Conservation (phyloP, 2,113 vertebrate genomes). For the Upupa epops region DNA sequence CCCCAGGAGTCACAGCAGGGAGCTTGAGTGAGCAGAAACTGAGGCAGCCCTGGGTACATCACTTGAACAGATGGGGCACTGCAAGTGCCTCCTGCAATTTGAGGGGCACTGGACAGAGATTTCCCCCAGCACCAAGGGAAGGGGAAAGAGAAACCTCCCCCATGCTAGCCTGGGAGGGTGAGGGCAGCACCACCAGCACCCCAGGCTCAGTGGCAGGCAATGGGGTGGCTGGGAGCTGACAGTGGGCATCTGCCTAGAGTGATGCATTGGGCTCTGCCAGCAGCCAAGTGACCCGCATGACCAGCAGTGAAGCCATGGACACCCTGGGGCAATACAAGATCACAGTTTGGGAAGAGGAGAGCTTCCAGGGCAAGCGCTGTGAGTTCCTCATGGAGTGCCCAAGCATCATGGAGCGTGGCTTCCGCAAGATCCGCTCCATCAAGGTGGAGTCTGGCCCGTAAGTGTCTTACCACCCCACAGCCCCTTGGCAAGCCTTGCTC, state of each 20-base stretch:
- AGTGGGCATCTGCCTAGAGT: not conserved
- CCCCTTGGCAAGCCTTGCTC: not conserved
- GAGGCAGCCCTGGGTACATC: not conserved
- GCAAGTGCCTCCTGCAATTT: not conserved
- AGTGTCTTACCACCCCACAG: conserved; percentile 56
- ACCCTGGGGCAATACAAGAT: conserved; percentile 89
- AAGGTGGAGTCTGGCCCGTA: conserved; percentile 95
- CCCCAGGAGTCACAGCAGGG: not conserved
- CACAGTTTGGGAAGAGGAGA: conserved; percentile 94
- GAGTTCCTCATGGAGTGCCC: conserved; percentile 92
- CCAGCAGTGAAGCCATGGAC: conserved; percentile 89
- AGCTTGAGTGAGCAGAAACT: not conserved
- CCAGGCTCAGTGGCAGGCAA: not conserved
- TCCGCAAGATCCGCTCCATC: conserved; percentile 94
- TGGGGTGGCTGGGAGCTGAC: not conserved
- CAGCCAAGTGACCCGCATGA: conserved; percentile 76
- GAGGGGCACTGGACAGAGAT: not conserved
- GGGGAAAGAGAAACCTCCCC: not conserved
- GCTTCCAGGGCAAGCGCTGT: conserved; percentile 95
- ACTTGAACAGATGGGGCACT: not conserved
- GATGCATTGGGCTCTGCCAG: not conserved
- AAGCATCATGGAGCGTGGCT: conserved; percentile 90
- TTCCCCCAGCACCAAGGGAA: not conserved
- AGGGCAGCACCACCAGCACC: fast-evolving
- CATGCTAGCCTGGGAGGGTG: not conserved